Percentiles rank a stretch among this genome's conserved stretches.
phyloP scores from a whole-genome alignment of 2,888 invertebrate species.

The Sipha maydis region DNA sequence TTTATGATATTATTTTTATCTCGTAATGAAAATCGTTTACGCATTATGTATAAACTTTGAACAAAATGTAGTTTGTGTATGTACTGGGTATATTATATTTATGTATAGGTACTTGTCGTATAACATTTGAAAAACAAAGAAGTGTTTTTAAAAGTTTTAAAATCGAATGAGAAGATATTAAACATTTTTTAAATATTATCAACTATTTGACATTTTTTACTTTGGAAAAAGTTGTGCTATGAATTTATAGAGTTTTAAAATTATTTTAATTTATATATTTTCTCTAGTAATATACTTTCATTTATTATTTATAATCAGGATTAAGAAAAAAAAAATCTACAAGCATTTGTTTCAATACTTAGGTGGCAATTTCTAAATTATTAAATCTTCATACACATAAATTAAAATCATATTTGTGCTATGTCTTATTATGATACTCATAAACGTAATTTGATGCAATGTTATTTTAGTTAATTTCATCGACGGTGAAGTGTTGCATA shows the following conservation, averaged over 20 bases:
- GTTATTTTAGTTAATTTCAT: conserved; percentile 81
- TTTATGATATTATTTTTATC: conserved; percentile 38
- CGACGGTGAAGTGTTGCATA: conserved; percentile 85
- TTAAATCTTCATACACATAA: too few relatives aligned
- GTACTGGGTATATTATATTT: not conserved
- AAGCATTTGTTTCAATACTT: too few relatives aligned
- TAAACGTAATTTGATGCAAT: not conserved
- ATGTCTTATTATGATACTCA: too few relatives aligned
- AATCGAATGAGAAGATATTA: not conserved
- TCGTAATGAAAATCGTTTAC: not conserved
- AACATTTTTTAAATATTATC: not conserved
- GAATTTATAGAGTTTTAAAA: too few relatives aligned
- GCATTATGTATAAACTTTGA: conserved; percentile 21
- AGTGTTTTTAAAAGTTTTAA: conserved; percentile 23
- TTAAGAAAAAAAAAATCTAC: too few relatives aligned
- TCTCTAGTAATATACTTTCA: too few relatives aligned
- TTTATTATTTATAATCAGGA: too few relatives aligned
- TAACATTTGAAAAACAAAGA: not conserved
- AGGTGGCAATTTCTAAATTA: too few relatives aligned
- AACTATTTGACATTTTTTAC: not conserved
- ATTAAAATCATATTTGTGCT: too few relatives aligned
- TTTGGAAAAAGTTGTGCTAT: too few relatives aligned
- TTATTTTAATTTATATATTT: too few relatives aligned
- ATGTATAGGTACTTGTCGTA: not conserved
- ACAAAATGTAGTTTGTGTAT: conserved; percentile 12